phyloP scores from a whole-genome alignment of 1,140 invertebrate genomes.

The Leptopilina clavipes region DNA sequence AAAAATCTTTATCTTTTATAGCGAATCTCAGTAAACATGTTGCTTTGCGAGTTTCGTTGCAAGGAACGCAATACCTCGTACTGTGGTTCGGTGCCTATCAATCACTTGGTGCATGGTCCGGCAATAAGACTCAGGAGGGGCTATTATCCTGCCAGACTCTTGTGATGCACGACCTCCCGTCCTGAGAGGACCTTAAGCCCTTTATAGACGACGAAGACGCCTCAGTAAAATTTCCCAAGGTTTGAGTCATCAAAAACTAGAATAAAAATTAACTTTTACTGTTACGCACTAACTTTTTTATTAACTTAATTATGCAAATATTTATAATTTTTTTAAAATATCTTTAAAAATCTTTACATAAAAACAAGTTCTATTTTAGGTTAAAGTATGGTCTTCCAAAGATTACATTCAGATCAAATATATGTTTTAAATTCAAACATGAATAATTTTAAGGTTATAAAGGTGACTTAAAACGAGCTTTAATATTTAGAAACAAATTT shows the following conservation, averaged over 20 bases:
- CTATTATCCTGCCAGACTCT: slow-evolving; percentile 72
- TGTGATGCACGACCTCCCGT: slow-evolving; percentile 72
- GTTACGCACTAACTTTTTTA: background rate
- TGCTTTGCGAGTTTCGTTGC: slow-evolving; percentile 6
- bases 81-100: slow-evolving; percentile 67
- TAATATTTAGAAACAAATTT: too few relatives aligned
- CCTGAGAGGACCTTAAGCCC: slow-evolving; percentile 57
- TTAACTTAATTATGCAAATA: background rate
- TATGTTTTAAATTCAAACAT: too few relatives aligned
- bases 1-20: slow-evolving; percentile 5
- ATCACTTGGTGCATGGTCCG: slow-evolving; percentile 67
- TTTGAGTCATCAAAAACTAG: slow-evolving; percentile 11
- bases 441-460: too few relatives aligned
- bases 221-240: slow-evolving; percentile 30
- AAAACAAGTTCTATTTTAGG: too few relatives aligned
- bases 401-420: too few relatives aligned
- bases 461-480: too few relatives aligned
- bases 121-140: slow-evolving; percentile 64
- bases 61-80: slow-evolving; percentile 11
- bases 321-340: background rate
- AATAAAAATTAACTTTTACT: slow-evolving; percentile 5
- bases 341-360: background rate
- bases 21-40: background rate
- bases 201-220: slow-evolving; percentile 19
- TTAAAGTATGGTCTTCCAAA: too few relatives aligned